Base-by-base conservation (phyloP, 1,140 invertebrate species). In the Periplaneta americana region DNA sequence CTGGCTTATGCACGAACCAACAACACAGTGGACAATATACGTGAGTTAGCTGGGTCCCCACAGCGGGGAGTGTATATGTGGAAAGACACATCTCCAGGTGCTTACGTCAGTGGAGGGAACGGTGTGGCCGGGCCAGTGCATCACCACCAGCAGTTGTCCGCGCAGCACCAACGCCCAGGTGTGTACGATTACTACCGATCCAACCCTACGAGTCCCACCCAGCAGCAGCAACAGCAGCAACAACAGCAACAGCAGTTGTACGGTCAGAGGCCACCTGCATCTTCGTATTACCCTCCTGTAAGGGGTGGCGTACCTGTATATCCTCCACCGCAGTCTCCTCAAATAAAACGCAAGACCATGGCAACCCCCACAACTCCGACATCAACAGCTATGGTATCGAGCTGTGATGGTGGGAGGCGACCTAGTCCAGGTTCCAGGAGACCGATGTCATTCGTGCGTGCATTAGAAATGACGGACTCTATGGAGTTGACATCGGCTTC, bases 361-460 rank as follows among this genome's bases (percentile, higher is more conserved):
- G 88, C 87, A 31, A 86, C 87, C 4, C 88, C 89, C 81, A 66
- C 85, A 15, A 89, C 88, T 31, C 88, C 88, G 9, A 89, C 89
- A 2, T 86, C 87, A 22, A 57, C 34, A 57, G 28, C 80, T 22
- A 13, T 31, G 35, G n/a, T 36, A 34, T 28, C 34, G 22, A 11
- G 17, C 74, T 22, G 80, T 28, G 34, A 74, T 36, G 80, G 75
- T 34, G 81, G 37, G 85, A 10, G 88, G 91, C 83, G 88, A 87
- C 33, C 86, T 90, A 84, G 82, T 83, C 84, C 66, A 74, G 84
- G 83, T 80, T 82, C 84, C 82, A 90, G 91, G 74, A 90, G 97
- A 75, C 97, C 97, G 1, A 96, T 98, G 91, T 97, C 96, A 39
- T 98, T 98, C 89, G 95, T 98, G 33, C 92, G 96, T 83, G 97